phyloP scores from a whole-genome alignment of 2,797 vertebrate species.

The Antennarius maculatus region DNA sequence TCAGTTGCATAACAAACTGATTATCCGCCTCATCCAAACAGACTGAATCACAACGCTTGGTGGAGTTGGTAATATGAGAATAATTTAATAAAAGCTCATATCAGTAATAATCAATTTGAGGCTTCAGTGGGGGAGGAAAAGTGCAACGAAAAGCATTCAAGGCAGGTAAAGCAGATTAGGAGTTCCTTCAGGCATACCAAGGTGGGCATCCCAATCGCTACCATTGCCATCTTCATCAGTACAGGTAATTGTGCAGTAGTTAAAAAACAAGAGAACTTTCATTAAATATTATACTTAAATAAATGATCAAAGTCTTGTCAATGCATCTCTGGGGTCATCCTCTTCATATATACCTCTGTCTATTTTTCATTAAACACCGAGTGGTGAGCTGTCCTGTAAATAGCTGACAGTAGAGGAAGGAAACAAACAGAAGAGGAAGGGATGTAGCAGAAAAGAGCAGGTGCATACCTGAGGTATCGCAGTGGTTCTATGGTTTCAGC shows the following conservation, averaged over 20 bases:
- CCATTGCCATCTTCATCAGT: not conserved
- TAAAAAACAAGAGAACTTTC: not conserved
- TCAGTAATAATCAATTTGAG: slow-evolving; percentile 49
- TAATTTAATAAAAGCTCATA: slow-evolving; percentile 44
- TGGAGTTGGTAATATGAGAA: slow-evolving; percentile 11
- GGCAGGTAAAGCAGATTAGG: not conserved
- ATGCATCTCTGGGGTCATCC: slow-evolving; percentile 8
- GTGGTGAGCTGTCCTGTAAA: slow-evolving; percentile 17
- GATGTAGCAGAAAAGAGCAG: slow-evolving; percentile 6
- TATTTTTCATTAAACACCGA: not conserved
- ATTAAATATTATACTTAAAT: no score
- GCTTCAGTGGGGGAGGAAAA: slow-evolving; percentile 20
- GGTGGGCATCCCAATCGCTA: not conserved
- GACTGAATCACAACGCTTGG: slow-evolving; percentile 18
- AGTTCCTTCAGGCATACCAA: not conserved
- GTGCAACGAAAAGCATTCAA: not conserved
- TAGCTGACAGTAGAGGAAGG: not conserved
- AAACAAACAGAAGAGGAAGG: not conserved
- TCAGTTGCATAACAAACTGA: slow-evolving; percentile 21
- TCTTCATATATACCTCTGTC: slow-evolving; percentile 2
- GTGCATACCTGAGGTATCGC: slow-evolving; percentile 83
- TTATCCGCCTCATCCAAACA: slow-evolving; percentile 24
- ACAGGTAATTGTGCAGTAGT: not conserved
- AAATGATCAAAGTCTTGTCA: not conserved
- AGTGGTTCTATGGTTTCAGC: slow-evolving; percentile 81